These are phyloP conservation scores for Periphyllus acericola DNA, from an alignment of 2,888 invertebrate species.

Conservation along the genomic window DNA sequence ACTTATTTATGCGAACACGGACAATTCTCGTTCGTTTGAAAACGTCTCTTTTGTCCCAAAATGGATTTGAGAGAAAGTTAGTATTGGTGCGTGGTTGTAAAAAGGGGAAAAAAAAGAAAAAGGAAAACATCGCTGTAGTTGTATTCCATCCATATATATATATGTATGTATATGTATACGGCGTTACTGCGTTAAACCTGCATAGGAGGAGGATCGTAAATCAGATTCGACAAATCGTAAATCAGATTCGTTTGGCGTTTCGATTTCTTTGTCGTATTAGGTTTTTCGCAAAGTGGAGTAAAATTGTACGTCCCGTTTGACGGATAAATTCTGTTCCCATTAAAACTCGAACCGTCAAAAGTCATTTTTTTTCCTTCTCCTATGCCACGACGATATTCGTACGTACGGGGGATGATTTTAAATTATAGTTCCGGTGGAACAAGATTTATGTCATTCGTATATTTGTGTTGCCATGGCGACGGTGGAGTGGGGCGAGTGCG, in stretches of 20 bases:
- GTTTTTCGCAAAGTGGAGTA: background rate
- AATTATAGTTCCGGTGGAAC: background rate
- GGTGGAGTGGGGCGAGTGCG: background rate
- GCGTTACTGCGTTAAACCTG: background rate
- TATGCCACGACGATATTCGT: background rate
- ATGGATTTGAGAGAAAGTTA: constrained; percentile 22
- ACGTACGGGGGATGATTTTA: background rate
- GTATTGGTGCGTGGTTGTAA: background rate
- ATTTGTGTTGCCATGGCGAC: background rate
- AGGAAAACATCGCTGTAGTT: background rate
- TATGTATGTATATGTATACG: too few species aligned
- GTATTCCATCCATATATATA: background rate
- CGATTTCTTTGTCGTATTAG: constrained; percentile 23
- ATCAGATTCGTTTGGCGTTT: constrained; percentile 20
- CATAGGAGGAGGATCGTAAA: constrained; percentile 30
- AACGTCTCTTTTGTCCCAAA: constrained; percentile 23
- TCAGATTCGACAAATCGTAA: constrained; percentile 25
- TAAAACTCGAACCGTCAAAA: background rate
- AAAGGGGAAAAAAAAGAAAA: background rate
- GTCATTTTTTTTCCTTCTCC: background rate
- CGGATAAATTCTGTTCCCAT: constrained; percentile 17
- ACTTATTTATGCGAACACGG: constrained; percentile 22
- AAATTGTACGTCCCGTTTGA: background rate
- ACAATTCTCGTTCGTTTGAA: background rate
- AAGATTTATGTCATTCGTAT: constrained; percentile 14